Conservation (phyloP, 2,888 invertebrate genomes). For the Druceiella hillmani region DNA sequence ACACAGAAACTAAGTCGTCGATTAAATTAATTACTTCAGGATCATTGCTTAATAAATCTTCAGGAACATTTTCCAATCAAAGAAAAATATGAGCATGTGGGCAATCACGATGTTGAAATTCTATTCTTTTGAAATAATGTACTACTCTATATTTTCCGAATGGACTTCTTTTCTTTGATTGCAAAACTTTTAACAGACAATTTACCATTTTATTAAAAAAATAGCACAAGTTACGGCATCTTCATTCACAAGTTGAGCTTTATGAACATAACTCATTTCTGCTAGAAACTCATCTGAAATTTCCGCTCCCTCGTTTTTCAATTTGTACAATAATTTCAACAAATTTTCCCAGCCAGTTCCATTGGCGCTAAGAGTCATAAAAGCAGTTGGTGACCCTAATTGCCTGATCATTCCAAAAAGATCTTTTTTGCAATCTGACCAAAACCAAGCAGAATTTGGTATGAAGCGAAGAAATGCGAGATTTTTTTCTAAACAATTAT, state of each 20-base stretch:
- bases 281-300: constrained; percentile 7
- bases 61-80: constrained; percentile 24
- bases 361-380: constrained; percentile 28
- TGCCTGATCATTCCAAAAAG: too few species aligned
- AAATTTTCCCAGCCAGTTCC: constrained; percentile 26
- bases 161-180: constrained; percentile 16
- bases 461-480: too few species aligned
- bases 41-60: constrained; percentile 22
- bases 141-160: constrained; percentile 18
- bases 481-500: too few species aligned
- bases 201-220: constrained; percentile 19
- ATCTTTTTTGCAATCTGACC: too few species aligned
- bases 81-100: constrained; percentile 18
- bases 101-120: constrained; percentile 20
- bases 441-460: too few species aligned
- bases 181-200: constrained; percentile 14
- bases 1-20: constrained; percentile 27
- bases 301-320: constrained; percentile 13
- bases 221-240: too few species aligned
- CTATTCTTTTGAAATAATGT: constrained; percentile 19
- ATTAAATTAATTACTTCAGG: constrained; percentile 23
- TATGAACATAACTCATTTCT: constrained; percentile 15
- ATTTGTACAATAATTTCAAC: constrained; percentile 24
- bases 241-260: constrained; percentile 24
- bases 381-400: constrained; percentile 27